Percentiles rank a stretch among this genome's conserved stretches.
These are phyloP conservation scores for Pandemis heparana DNA, from an alignment of 2,888 invertebrate species.

Conservation along the genomic window DNA sequence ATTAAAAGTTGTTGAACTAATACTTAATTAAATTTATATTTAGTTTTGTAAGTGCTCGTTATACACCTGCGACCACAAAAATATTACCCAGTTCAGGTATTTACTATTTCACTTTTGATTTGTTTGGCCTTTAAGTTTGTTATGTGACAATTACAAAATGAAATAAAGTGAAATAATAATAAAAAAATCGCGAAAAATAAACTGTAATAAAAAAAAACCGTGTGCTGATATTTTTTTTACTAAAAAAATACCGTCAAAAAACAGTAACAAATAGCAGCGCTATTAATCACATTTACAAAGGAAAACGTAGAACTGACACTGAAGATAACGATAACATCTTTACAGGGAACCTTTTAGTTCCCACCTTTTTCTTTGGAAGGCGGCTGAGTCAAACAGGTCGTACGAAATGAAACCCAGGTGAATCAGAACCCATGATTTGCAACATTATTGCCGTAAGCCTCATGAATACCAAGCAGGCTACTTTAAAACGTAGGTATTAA, in stretches of 20 bases:
- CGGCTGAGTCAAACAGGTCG: conserved; percentile 57
- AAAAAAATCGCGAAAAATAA: too few species aligned
- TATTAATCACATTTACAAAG: conserved; percentile 22
- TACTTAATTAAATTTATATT: too few species aligned
- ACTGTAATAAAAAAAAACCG: too few species aligned
- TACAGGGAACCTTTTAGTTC: conserved; percentile 46
- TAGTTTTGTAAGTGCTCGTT: too few species aligned
- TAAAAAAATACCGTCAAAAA: neutral
- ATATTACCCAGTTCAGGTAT: too few species aligned
- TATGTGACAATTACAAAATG: too few species aligned
- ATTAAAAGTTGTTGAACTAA: too few species aligned
- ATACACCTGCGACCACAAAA: too few species aligned
- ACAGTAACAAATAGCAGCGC: conserved; percentile 1
- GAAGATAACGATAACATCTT: conserved; percentile 62
- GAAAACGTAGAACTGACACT: conserved; percentile 47
- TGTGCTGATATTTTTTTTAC: too few species aligned
- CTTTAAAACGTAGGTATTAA: conserved; percentile 26
- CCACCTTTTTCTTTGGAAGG: conserved; percentile 61
- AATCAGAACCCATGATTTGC: conserved; percentile 78
- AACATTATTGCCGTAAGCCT: conserved; percentile 67
- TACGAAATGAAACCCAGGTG: conserved; percentile 63
- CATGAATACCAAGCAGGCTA: conserved; percentile 72
- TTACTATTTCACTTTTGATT: too few species aligned
- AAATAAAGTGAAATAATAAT: too few species aligned
- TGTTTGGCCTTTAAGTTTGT: too few species aligned